Conservation (phyloP, 2,888 invertebrate genomes). For the Folsomia manolachei region DNA sequence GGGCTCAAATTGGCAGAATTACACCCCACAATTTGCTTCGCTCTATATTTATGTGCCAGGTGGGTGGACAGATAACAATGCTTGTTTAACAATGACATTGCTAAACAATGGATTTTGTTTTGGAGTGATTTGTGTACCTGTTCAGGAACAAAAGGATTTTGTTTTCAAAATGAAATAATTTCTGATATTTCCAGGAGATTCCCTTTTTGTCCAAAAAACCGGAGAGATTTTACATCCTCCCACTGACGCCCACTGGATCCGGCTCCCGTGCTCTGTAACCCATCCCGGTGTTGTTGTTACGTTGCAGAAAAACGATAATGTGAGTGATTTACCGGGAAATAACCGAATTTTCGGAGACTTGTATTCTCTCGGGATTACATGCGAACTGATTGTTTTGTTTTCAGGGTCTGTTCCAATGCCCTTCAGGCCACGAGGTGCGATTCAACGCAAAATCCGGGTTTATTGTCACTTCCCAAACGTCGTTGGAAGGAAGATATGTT, state of each 20-base stretch:
- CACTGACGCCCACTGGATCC: conserved; percentile 23
- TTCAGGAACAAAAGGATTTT: too few relatives aligned
- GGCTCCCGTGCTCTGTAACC: conserved; percentile 41
- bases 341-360: not conserved
- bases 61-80: too few relatives aligned
- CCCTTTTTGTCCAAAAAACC: conserved; percentile 35
- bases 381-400: not conserved
- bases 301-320: conserved; percentile 22
- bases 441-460: conserved; percentile 42
- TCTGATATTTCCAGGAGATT: conserved; percentile 31
- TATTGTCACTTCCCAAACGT: conserved; percentile 27
- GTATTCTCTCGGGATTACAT: not conserved
- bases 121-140: not conserved
- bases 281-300: conserved; percentile 42
- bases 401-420: conserved; percentile 42
- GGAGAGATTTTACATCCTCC: conserved; percentile 25
- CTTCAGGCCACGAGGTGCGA: conserved; percentile 37
- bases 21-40: conserved; percentile 31
- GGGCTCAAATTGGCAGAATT: not conserved
- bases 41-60: conserved; percentile 45
- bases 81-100: not conserved
- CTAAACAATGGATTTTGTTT: not conserved
- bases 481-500: conserved; percentile 30
- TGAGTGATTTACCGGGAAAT: not conserved
- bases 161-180: not conserved